Percentiles rank a stretch among this genome's conserved stretches.
phyloP scores from a whole-genome alignment of 2,888 invertebrate species.

The Chaetoderma sp. region DNA sequence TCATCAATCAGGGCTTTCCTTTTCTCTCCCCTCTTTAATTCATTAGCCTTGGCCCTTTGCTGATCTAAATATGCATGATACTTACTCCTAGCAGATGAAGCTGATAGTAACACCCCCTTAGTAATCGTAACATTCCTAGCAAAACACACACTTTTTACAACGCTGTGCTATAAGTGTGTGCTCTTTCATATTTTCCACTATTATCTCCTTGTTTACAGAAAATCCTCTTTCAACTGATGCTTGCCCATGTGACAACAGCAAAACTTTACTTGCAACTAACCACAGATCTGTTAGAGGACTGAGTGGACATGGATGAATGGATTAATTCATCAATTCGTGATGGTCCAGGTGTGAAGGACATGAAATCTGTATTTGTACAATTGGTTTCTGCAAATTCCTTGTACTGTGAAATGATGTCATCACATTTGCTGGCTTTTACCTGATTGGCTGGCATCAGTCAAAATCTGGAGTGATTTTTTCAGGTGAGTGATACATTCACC shows the following conservation, averaged over 20 bases:
- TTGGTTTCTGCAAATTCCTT: no score
- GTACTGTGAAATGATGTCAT: no score
- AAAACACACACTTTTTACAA: not conserved
- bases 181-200: constrained; percentile 7
- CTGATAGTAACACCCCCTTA: not conserved
- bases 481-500: not conserved
- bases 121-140: not conserved
- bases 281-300: no score
- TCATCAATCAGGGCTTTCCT: no score
- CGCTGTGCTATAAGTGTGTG: not conserved
- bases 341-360: no score
- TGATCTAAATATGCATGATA: not conserved
- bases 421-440: no score
- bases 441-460: not conserved
- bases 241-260: constrained; percentile 23
- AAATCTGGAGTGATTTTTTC: constrained; percentile 4
- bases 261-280: constrained; percentile 5
- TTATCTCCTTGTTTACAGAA: constrained; percentile 14
- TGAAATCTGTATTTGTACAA: no score
- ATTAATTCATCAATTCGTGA: no score
- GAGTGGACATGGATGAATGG: no score
- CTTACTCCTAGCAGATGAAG: not conserved
- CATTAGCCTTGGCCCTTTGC: not conserved
- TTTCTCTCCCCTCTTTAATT: not conserved
- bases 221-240: constrained; percentile 22